These are phyloP conservation scores for Lucifuga dentata DNA, from an alignment of 2,113 vertebrate species.

Conservation along the genomic window DNA sequence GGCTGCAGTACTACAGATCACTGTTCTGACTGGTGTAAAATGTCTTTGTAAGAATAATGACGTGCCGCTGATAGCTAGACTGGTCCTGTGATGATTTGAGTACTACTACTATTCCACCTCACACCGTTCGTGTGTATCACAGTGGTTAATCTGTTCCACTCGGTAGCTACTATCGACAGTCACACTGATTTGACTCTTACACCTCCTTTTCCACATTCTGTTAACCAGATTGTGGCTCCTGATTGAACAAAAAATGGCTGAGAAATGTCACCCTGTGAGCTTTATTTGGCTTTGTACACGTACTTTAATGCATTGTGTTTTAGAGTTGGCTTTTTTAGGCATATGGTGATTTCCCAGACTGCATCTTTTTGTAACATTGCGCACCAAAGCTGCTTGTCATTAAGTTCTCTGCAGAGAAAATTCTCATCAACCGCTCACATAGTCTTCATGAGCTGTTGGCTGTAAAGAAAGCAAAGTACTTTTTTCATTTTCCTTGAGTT, in stretches of 20 bases:
- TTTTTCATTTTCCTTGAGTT: constrained; percentile 61
- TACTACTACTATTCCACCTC: constrained; percentile 56
- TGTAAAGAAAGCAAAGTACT: constrained; percentile 64
- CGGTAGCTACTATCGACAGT: constrained; percentile 58
- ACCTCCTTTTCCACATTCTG: not conserved
- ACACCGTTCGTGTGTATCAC: constrained; percentile 65
- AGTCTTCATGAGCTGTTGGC: constrained; percentile 68
- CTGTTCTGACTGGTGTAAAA: constrained; percentile 62
- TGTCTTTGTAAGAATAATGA: constrained; percentile 57
- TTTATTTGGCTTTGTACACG: constrained; percentile 44
- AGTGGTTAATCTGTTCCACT: constrained; percentile 61
- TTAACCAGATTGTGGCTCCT: constrained; percentile 21
- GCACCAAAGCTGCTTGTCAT: constrained; percentile 77
- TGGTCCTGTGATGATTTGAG: constrained; percentile 64
- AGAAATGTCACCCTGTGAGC: constrained; percentile 34
- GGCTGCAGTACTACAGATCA: constrained; percentile 53
- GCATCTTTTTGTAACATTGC: constrained; percentile 67
- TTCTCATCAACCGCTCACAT: constrained; percentile 14
- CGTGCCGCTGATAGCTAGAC: constrained; percentile 58
- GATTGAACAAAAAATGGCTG: constrained; percentile 25
- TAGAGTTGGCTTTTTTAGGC: constrained; percentile 38
- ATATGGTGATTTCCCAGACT: constrained; percentile 44
- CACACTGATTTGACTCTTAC: constrained; percentile 33
- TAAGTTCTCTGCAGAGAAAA: constrained; percentile 33
- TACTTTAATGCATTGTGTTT: constrained; percentile 50